Conservation (phyloP, 2,797 vertebrate species). For the Sphaeramia orbicularis region DNA sequence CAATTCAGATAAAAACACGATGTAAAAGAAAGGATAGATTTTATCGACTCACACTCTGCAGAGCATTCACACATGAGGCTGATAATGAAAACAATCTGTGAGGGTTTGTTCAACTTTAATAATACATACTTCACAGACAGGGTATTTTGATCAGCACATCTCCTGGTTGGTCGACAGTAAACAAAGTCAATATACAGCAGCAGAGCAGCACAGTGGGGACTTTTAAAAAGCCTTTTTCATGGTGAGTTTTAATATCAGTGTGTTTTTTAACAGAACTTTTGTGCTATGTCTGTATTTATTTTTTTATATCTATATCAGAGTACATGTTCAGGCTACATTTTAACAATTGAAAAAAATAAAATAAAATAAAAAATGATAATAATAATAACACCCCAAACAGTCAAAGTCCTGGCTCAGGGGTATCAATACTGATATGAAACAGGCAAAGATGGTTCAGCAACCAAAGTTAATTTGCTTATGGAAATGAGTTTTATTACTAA, state of each 20-base stretch:
- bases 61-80: not conserved
- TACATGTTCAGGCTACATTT: constrained; percentile 15
- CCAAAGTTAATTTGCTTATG: not conserved
- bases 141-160: constrained; percentile 42
- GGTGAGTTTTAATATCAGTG: constrained; percentile 25
- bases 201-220: constrained; percentile 41
- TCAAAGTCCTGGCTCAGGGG: constrained; percentile 1
- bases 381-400: not conserved
- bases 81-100: constrained; percentile 13
- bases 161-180: constrained; percentile 27
- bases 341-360: not conserved
- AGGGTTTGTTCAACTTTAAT: constrained; percentile 62
- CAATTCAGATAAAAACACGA: not conserved
- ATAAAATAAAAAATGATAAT: too few relatives aligned
- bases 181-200: constrained; percentile 55
- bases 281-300: constrained; percentile 1
- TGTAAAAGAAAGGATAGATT: too few relatives aligned
- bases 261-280: constrained; percentile 11
- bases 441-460: too few relatives aligned
- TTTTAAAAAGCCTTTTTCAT: constrained; percentile 25
- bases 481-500: constrained; percentile 11
- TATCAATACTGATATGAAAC: not conserved
- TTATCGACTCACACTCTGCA: not conserved
- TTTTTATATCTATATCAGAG: not conserved
- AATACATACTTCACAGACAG: constrained; percentile 48